Percentiles rank a stretch among this genome's conserved stretches.
These are phyloP conservation scores for Melipona beecheii DNA, from an alignment of 2,888 invertebrate species.

Conservation along the genomic window DNA sequence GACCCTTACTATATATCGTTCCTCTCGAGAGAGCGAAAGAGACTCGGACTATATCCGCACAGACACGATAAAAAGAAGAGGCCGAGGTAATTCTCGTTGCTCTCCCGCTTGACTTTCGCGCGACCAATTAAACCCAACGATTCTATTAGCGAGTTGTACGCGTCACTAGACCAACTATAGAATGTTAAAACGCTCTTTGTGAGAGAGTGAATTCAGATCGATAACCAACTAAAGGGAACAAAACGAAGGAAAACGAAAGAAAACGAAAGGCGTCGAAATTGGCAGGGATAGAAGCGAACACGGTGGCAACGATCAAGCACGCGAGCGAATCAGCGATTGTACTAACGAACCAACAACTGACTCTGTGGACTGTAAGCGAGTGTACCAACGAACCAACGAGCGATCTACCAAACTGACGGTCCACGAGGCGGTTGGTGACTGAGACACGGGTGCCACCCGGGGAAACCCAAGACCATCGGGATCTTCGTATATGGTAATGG, in stretches of 20 bases:
- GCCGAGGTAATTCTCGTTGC: slow-evolving; percentile 31
- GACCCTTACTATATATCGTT: slow-evolving; percentile 31
- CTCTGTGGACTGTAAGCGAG: too few relatives aligned
- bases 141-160: slow-evolving; percentile 22
- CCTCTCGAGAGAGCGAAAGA: background rate
- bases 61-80: slow-evolving; percentile 31
- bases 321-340: slow-evolving; percentile 40
- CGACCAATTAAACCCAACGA: slow-evolving; percentile 35
- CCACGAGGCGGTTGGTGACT: slow-evolving; percentile 77
- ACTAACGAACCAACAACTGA: slow-evolving; percentile 37
- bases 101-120: slow-evolving; percentile 15
- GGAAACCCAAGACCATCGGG: slow-evolving; percentile 73
- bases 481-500: slow-evolving; percentile 83
- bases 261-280: background rate
- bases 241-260: background rate
- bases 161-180: background rate
- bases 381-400: slow-evolving; percentile 70
- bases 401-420: slow-evolving; percentile 74
- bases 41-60: slow-evolving; percentile 28
- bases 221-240: background rate
- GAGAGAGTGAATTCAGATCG: background rate
- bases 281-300: background rate
- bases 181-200: background rate
- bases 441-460: slow-evolving; percentile 74
- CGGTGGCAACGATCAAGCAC: slow-evolving; percentile 9